Base-by-base conservation (phyloP, 1,140 invertebrate genomes). In the Teleopsis dalmanni region DNA sequence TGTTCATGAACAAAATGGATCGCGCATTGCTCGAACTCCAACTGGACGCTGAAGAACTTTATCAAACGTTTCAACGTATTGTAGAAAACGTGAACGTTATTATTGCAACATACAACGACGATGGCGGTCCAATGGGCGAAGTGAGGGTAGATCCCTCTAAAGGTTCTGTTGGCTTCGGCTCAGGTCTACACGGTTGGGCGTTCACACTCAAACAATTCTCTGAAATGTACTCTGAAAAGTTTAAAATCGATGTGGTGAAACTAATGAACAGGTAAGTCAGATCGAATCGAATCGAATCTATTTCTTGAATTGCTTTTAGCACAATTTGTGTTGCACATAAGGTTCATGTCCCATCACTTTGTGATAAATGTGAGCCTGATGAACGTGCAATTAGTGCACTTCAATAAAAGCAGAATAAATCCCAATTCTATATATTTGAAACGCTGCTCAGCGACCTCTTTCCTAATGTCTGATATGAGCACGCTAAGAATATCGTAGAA, bases 1-100 rank as follows among this genome's bases (percentile, higher is more conserved):
- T 98, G 53, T 98, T 99, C 85, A 98, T 98, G 95, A 98, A 99
- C 86, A 98, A 98, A 76, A 98, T 99, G 95, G 96, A 99, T 78
- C 86, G 95, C 63, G 95, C 93, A 59, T 78, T 98, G 31, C 77
- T 98, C 2, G 95, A 98, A 73, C 76, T 98, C 62, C 94, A 98
- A 72, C 76, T 98, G 56, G 93, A 92, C 41, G 82, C 88, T 57
- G 97, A 99, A 78, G 93, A 97, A 73, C 77, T 99, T 16, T 99
- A 95, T 75, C 96, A 99, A 77, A 98, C 94, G 66, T 99, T 99
- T 84, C 93, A 97, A 76, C 88, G 95, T 80, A 98, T 98, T 74
- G 94, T 99, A 60, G 97, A 99, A 78, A 98, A 97, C 70, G 93
- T 99, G 26, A 99, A 99, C 78, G 96, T 99, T 52, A 99, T 99